Evolutionary conservation across 2,113 vertebrate genomes (phyloP), one percentile per base, ranked within the genome.

Genomic region (Seriola quinqueradiata): DNA sequence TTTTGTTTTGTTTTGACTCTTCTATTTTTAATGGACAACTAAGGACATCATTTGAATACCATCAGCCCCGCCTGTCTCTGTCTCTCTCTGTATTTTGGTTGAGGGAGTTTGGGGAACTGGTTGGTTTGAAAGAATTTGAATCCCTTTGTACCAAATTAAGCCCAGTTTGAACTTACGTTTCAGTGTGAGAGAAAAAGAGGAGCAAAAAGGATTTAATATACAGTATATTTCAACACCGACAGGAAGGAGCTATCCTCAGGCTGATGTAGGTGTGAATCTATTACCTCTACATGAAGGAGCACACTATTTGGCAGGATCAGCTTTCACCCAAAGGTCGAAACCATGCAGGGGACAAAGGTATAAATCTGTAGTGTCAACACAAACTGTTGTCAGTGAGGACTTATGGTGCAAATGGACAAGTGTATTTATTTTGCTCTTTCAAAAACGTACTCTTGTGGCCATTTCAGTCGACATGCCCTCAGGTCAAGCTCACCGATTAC

Each of bases 1-100:
- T 84, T 93, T 90, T 92, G 87, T 91, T 93, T 91, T 88, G 89
- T 87, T 90, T 74, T 75, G 87, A 85, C 84, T 90, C 82, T 72
- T 86, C 60, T 84, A 77, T 87, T 91, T 90, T 90, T 88, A 83
- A 91, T 94, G 79, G 83, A 88, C 76, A 80, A 73, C 84, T 87
- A 83, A 89, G 86, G 77, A 86, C 70, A 36, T 85, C 1, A 91
- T 92, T 93, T 92, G 82, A 92, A 92, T 93, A 71, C 68, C 83
- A 81, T 72, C 73, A 52, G 32, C 77, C 36, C 63, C 1, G 34
- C 66, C 71, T 74, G 58, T 70, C 84, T 58, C 38, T 14, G 70
- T 79, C 77, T 89, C 69, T 79, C 64, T 72, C 81, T 79, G 60
- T 25, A n/a, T 79, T 81, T 77, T 60, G 70, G 34, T 52, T 16